Evolutionary conservation across 2,888 invertebrate species (phyloP), one percentile per base, ranked within the genome.

Genomic region (Cosmia trapezina): DNA sequence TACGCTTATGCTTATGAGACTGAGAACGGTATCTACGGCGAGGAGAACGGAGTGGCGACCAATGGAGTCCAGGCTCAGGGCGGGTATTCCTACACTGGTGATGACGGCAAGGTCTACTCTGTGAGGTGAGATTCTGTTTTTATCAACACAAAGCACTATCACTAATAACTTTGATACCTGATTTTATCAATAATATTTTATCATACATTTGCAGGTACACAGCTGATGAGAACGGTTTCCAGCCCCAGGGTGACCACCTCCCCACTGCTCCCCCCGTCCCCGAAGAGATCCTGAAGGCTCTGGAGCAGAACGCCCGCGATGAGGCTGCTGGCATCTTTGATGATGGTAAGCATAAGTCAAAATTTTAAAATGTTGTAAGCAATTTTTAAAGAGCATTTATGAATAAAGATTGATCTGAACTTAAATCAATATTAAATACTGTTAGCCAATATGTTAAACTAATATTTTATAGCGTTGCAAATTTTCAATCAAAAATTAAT

Each of bases 181-280:
- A 6, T 37, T 4, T 0, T 6, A 37, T 37, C 37, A 6, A 37
- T 37, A 37, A 37, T 6, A 37, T 4, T 37, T 37, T 37, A 37
- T 37, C 37, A 5, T 37, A 37, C 37, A 5, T n/a, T 65, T 79
- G 17, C 83, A 96, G 95, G 71, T 96, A 96, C 83, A 94, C 94
- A 9, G 95, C 96, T 80, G 96, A 94, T 64, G 93, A 95, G 86
- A 95, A 96, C 59, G 96, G 96, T 17, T 96, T 95, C 87, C 91
- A 92, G 19, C 93, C 96, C 8, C 89, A 93, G 73, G 96, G 96
- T 3, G 95, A 94, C 51, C 96, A 96, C 75, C 86, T 96, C 12
- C 96, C 96, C 17, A 95, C 96, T 4, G 93, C 93, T 61, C 96
- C 94, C 19, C 95, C 95, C 0, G 85, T 96, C 6, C 96, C 96